Percentiles rank a stretch among this genome's conserved stretches.
These are phyloP conservation scores for Elachura formosa DNA, from an alignment of 2,113 vertebrate species.

Conservation along the genomic window DNA sequence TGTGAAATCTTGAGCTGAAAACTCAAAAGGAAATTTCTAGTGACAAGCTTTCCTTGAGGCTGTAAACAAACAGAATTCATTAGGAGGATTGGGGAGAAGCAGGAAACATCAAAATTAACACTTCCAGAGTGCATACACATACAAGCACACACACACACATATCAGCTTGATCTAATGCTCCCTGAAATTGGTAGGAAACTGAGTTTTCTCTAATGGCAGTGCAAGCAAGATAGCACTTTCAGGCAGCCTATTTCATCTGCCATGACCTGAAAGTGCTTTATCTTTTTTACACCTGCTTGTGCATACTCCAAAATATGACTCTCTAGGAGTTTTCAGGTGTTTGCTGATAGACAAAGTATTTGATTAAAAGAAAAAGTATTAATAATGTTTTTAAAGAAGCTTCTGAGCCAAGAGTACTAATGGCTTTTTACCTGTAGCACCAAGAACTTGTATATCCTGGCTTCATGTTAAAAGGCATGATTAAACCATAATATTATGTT, in stretches of 20 bases:
- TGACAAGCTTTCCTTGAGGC: constrained; percentile 70
- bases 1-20: constrained; percentile 73
- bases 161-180: neutral
- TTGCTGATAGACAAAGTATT: neutral
- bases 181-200: neutral
- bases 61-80: constrained; percentile 69
- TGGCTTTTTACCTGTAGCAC: constrained; percentile 50
- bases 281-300: constrained; percentile 58
- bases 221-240: neutral
- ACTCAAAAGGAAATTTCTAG: constrained; percentile 66
- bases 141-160: neutral
- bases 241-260: neutral
- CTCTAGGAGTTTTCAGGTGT: constrained; percentile 15
- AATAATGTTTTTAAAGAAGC: neutral
- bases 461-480: constrained; percentile 49
- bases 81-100: constrained; percentile 44
- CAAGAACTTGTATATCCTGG: constrained; percentile 34
- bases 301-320: neutral
- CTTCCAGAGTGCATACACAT: accelerated
- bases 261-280: neutral
- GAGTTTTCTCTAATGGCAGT: neutral
- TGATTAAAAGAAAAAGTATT: constrained; percentile 22
- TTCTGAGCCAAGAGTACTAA: neutral
- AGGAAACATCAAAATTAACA: constrained; percentile 60
- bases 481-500: constrained; percentile 69